Evolutionary conservation across 2,888 invertebrate species (phyloP).

Genomic region (Sabatieria punctata): DNA sequence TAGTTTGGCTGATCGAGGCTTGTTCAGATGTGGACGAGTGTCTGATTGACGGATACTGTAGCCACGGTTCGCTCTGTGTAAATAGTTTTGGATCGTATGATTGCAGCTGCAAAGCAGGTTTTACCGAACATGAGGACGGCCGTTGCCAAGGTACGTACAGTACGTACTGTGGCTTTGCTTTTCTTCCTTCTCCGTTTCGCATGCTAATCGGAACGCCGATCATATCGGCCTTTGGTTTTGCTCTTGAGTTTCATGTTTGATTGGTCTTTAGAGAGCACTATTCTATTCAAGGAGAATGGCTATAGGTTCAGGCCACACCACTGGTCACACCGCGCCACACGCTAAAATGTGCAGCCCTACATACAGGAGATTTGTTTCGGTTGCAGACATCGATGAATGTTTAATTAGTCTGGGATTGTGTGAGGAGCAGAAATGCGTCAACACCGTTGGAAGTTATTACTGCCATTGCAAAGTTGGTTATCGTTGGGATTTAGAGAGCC

Average conservation of each 20-base stretch:
- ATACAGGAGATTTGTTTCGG: no score
- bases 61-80: slow-evolving; percentile 42
- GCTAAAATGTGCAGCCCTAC: no score
- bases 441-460: slow-evolving; percentile 62
- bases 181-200: no score
- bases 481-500: no score
- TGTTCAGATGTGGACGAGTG: slow-evolving; percentile 11
- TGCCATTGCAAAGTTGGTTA: slow-evolving; percentile 54
- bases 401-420: no score
- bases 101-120: slow-evolving; percentile 37
- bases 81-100: slow-evolving; percentile 50
- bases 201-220: not conserved
- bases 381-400: no score
- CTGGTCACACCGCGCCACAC: no score
- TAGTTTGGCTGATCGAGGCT: not conserved
- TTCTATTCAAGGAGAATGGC: not conserved
- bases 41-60: slow-evolving; percentile 3
- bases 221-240: not conserved
- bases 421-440: slow-evolving; percentile 63
- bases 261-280: not conserved
- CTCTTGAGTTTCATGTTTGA: not conserved
- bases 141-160: not conserved
- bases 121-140: not conserved
- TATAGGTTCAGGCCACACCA: no score
- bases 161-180: no score